Evolutionary conservation across 2,113 vertebrate genomes (phyloP).

Genomic region (Calypte anna): DNA sequence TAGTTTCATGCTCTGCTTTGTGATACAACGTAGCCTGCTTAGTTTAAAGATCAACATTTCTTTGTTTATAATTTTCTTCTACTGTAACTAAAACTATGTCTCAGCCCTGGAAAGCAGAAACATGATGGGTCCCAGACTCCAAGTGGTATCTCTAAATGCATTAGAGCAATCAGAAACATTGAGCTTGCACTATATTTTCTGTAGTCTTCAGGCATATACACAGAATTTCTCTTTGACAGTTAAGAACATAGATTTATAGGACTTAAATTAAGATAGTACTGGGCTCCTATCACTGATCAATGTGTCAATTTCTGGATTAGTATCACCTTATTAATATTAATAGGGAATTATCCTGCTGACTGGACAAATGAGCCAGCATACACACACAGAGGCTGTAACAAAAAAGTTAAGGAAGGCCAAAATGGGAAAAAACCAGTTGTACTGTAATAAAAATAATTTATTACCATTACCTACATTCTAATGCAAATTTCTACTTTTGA

Average conservation of each 20-base stretch:
- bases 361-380: background rate
- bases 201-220: slow-evolving; percentile 34
- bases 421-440: background rate
- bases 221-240: background rate
- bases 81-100: slow-evolving; percentile 46
- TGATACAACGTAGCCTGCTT: background rate
- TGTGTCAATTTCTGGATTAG: background rate
- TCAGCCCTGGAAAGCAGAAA: background rate
- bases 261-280: background rate
- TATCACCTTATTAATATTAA: background rate
- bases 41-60: slow-evolving; percentile 12
- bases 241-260: slow-evolving; percentile 9
- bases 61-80: slow-evolving; percentile 52
- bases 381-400: background rate
- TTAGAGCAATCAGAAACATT: slow-evolving; percentile 12
- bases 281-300: background rate
- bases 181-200: slow-evolving; percentile 45
- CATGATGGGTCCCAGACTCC: slow-evolving; percentile 36
- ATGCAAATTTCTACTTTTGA: background rate
- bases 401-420: background rate
- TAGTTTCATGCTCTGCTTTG: background rate
- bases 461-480: background rate
- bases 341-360: background rate
- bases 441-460: background rate
- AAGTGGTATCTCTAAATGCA: slow-evolving; percentile 17